A percentile compares a stretch with the other conserved stretches of the same genome.
Conservation (phyloP, 2,113 vertebrate genomes). For the Rhodinocichla rosea region DNA sequence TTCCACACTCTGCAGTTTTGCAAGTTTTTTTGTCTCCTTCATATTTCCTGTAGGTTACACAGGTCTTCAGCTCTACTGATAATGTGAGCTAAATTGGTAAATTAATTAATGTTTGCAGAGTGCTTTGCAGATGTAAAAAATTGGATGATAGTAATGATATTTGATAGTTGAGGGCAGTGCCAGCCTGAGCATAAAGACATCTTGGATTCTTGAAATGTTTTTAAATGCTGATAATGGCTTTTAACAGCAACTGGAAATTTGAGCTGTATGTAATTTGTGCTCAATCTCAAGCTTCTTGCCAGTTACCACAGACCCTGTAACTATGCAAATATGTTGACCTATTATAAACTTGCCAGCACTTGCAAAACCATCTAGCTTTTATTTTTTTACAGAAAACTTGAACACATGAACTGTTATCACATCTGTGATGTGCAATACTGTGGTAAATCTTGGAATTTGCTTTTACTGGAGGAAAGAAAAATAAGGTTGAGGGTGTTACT, state of each 20-base stretch:
- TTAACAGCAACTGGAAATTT: constrained; percentile 6
- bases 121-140: constrained; percentile 1
- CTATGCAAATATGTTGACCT: not conserved
- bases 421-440: not conserved
- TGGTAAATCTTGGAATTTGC: not conserved
- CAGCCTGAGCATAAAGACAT: not conserved
- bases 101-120: not conserved
- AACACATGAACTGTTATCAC: not conserved
- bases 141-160: not conserved
- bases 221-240: not conserved
- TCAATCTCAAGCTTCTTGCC: not conserved
- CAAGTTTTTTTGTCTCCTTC: not conserved
- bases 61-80: not conserved
- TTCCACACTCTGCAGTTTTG: not conserved
- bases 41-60: not conserved
- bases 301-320: not conserved
- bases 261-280: not conserved
- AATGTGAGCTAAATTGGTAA: not conserved
- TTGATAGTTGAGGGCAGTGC: not conserved
- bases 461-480: not conserved
- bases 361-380: constrained; percentile 14
- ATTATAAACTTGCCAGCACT: constrained; percentile 9
- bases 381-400: not conserved
- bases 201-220: not conserved
- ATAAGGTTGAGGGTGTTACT: not conserved